These are phyloP conservation scores for Drosophila athabasca DNA, from an alignment of 1,140 invertebrate genomes.

Conservation along the genomic window DNA sequence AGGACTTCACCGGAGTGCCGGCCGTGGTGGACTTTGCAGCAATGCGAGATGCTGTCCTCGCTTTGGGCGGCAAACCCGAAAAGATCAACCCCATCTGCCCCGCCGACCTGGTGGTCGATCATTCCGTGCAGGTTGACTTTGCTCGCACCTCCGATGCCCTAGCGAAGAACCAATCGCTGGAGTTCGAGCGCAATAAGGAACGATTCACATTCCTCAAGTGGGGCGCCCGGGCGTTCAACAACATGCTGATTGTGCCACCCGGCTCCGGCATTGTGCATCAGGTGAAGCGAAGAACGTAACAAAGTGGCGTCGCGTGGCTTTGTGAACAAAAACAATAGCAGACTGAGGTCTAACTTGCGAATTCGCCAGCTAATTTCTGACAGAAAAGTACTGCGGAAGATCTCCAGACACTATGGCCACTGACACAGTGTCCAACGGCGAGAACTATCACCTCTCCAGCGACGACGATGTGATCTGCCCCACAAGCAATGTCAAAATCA, in stretches of 20 bases:
- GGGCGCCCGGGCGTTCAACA: constrained; percentile 97
- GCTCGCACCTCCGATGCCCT: constrained; percentile 93
- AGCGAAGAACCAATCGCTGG: constrained; percentile 96
- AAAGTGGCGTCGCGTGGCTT: constrained; percentile 46
- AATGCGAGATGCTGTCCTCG: too few relatives aligned
- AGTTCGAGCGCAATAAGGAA: constrained; percentile 98
- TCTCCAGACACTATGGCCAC: constrained; percentile 66
- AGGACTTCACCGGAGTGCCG: too few relatives aligned
- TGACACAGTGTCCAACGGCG: constrained; percentile 79
- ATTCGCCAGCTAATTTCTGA: not conserved
- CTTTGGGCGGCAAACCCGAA: too few relatives aligned
- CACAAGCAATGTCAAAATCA: constrained; percentile 90
- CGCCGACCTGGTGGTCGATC: constrained; percentile 99
- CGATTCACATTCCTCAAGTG: constrained; percentile 98
- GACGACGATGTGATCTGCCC: constrained; percentile 86
- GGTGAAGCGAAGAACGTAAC: constrained; percentile 86
- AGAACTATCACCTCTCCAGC: constrained; percentile 85
- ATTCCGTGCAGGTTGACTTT: constrained; percentile 98
- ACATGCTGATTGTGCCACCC: constrained; percentile 98
- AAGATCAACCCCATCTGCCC: too few relatives aligned
- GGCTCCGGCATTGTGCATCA: constrained; percentile 99
- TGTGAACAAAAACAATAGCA: constrained; percentile 34
- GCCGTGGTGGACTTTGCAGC: too few relatives aligned
- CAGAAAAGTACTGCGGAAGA: not conserved
- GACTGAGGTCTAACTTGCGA: not conserved